Conservation (phyloP, 2,113 vertebrate genomes). For the Orientallactaga bullata region DNA sequence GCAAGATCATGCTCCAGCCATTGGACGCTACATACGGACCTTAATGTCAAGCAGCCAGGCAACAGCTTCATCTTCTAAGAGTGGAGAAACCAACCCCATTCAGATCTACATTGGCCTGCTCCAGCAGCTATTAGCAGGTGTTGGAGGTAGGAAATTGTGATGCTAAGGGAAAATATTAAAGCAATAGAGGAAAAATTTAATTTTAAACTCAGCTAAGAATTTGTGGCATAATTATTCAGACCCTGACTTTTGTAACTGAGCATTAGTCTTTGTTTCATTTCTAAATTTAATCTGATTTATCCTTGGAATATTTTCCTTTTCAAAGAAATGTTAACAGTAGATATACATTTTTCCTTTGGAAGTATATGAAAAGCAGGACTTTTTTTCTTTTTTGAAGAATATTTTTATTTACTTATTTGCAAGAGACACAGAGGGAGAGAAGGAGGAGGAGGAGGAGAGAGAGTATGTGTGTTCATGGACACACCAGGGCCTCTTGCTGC, state of each 20-base stretch:
- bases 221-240: neutral
- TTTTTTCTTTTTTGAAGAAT: neutral
- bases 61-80: conserved; percentile 86
- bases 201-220: neutral
- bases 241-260: conserved; percentile 22
- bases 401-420: too few species aligned
- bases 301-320: conserved; percentile 16
- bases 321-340: conserved; percentile 53
- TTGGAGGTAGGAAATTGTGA: conserved; percentile 91
- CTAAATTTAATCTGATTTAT: conserved; percentile 13
- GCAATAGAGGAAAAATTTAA: neutral
- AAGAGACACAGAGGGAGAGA: too few species aligned
- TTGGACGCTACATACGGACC: conserved; percentile 93
- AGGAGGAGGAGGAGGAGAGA: too few species aligned
- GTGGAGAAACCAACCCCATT: conserved; percentile 92
- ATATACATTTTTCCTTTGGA: conserved; percentile 47
- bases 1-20: conserved; percentile 97
- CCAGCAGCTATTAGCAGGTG: conserved; percentile 94
- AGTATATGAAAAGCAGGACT: neutral
- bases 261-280: conserved; percentile 21
- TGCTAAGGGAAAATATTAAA: neutral
- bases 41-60: conserved; percentile 89
- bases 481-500: too few species aligned
- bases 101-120: conserved; percentile 95
- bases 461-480: too few species aligned